Base-by-base conservation (phyloP, 2,888 invertebrate genomes). In the Leucania comma region DNA sequence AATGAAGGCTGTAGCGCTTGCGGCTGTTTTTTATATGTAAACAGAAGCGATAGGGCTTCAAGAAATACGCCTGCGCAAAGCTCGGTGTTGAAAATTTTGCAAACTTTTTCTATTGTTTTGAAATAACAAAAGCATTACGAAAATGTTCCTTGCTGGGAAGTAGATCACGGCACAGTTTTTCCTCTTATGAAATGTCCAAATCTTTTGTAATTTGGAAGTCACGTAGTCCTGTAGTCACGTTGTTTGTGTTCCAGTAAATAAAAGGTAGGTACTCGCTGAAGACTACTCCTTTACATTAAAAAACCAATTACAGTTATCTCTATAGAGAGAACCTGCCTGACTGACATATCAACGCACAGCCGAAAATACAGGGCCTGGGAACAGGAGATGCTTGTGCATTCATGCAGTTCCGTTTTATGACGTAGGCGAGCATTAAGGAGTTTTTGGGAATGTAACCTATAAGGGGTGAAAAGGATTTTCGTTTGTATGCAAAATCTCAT, bases 71-170 rank as follows among this genome's bases (percentile, higher is more conserved):
- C 14, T 29, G 46, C 35, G 20, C 20, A 0, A 29, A 51, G 6
- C 3, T 14, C 9, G 14, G 29, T 22, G 9, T 22, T 26, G 22
- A 58, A n/a, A 29, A 12, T 1, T 59, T 29, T 5, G 5, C 8
- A 14, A 67, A 22, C n/a, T 29, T 51, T 38, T 51, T 38, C 8
- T 35, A 65, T 66, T 50, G 66, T 66, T 66, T 50, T 17, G 6
- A 66, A 66, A 65, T 50, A 12, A 29, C 32, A 54, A 29, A 68
- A 58, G 50, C 8, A n/a, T 29, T 35, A 9, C 5, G 14, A 9
- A 35, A 9, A 20, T 24, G 50, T 38, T n/a, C 20, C 4, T 48
- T 35, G 20, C 1, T 26, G 20, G 12, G 10, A 35, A 12, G 46
- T 48, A 48, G 46, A 48, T 17, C 12, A 22, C 5, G 12, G 12